Evolutionary conservation across 2,888 invertebrate species (phyloP), one percentile per base, ranked within the genome.

Genomic region (Synanthedon tipuliformis): DNA sequence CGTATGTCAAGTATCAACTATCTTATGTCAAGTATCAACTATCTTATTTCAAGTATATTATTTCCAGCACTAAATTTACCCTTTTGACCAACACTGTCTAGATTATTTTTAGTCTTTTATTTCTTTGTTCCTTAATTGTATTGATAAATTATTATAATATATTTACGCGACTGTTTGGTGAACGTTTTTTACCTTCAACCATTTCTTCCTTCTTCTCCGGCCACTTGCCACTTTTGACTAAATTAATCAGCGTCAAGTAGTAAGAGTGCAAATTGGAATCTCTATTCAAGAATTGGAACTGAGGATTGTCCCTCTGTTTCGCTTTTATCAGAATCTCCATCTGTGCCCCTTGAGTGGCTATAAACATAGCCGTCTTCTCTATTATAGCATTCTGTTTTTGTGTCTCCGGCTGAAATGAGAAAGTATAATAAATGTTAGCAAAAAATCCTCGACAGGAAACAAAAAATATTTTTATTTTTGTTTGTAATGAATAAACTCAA

Each of bases 241-340:
- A 64, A 0, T 62, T 71, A 3, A 73, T 81, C 3, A 95, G 81
- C 59, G 94, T 93, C 57, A 93, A 93, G 79, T 99, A 99, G 81
- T 97, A 99, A 0, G 93, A 91, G 81, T 98, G 93, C 48, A 99
- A 87, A 0, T 87, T 80, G 55, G 95, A 92, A 59, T 95, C 95
- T 71, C 94, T 95, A 55, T 95, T 94, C 55, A 99, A 88, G 83
- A 99, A 99, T 60, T 93, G 90, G 83, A 99, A 99, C 83, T 97
- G 95, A 0, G 93, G 90, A 85, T 98, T 99, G 71, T 94, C 93
- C 0, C 94, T 90, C 79, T 99, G 99, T 81, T 99, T 99, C 3
- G 98, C 96, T 81, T 99, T 99, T 61, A 99, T 93, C 11, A 99
- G 89, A 62, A 99, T 98, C 87, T 99, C 99, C 98, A 99, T 98